Percentiles rank a stretch among this genome's conserved stretches.
Conservation (phyloP, 1,140 invertebrate genomes). For the Leucophenga varia region DNA sequence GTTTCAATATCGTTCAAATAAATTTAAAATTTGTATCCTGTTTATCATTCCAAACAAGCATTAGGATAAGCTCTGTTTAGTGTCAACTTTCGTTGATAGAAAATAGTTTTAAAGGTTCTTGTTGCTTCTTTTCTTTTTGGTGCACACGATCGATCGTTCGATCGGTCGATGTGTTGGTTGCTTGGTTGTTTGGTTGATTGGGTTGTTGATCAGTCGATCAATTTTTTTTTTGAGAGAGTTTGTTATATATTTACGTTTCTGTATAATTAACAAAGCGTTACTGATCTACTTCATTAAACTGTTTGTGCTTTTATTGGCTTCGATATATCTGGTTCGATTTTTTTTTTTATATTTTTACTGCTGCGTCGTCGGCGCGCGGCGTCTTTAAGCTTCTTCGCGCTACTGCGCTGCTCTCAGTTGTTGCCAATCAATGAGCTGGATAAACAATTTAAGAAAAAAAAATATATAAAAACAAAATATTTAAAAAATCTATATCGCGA, state of each 20-base stretch:
- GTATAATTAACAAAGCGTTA: not conserved
- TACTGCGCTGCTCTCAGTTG: not conserved
- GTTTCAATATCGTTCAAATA: slow-evolving; percentile 28
- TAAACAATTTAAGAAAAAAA: slow-evolving; percentile 3
- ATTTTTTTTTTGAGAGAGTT: too few relatives aligned
- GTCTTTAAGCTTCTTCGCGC: not conserved
- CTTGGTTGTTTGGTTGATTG: too few relatives aligned
- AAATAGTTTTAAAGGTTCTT: too few relatives aligned
- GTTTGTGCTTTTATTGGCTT: slow-evolving; percentile 6
- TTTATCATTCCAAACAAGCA: slow-evolving; percentile 52
- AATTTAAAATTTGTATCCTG: slow-evolving; percentile 48
- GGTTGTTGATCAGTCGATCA: too few relatives aligned
- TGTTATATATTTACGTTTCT: too few relatives aligned
- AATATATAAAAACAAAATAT: not conserved
- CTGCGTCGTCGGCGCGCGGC: not conserved
- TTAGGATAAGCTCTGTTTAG: slow-evolving; percentile 19
- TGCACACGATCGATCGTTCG: too few relatives aligned
- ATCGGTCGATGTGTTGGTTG: too few relatives aligned
- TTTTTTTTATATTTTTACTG: not conserved
- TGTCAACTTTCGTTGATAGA: not conserved
- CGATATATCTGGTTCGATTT: not conserved
- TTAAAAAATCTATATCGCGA: too few relatives aligned
- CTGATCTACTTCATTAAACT: slow-evolving; percentile 1
- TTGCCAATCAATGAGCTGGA: not conserved
- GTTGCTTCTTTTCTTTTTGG: too few relatives aligned